Conservation (phyloP, 2,888 invertebrate species). For the Crocallis elinguaria region DNA sequence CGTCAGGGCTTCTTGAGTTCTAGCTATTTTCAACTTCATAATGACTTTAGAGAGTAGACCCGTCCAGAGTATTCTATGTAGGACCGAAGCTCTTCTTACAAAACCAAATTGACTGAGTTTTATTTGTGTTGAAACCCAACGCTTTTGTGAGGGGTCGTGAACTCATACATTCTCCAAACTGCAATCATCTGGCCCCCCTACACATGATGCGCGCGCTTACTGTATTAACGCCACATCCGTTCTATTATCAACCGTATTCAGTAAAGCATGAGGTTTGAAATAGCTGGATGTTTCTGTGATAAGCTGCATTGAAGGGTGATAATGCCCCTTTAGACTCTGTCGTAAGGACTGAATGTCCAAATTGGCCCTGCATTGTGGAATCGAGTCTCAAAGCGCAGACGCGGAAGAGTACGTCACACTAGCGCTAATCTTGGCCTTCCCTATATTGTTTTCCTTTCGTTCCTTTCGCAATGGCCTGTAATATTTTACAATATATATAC, state of each 20-base stretch:
- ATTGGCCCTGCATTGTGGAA: constrained; percentile 57
- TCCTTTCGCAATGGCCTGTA: constrained; percentile 30
- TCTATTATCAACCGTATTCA: constrained; percentile 12
- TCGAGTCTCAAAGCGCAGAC: constrained; percentile 71
- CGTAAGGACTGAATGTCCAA: constrained; percentile 62
- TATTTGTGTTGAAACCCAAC: constrained; percentile 38
- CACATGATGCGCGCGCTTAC: constrained; percentile 71
- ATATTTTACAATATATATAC: too few relatives aligned
- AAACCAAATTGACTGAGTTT: constrained; percentile 24
- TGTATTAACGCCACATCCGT: constrained; percentile 46
- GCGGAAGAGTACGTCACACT: constrained; percentile 78
- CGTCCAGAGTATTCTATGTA: neutral
- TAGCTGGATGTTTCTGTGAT: constrained; percentile 38
- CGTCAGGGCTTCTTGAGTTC: too few relatives aligned
- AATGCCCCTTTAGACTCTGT: constrained; percentile 64
- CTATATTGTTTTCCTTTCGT: constrained; percentile 55
- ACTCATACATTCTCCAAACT: constrained; percentile 65
- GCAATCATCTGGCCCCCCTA: constrained; percentile 74
- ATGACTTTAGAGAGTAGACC: neutral
- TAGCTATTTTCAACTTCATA: too few relatives aligned
- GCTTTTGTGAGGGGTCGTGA: constrained; percentile 53
- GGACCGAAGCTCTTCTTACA: neutral
- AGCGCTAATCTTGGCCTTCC: constrained; percentile 72
- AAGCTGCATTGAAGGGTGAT: constrained; percentile 59
- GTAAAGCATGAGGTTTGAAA: constrained; percentile 40